These are phyloP conservation scores for Taxidea taxus DNA, from an alignment of 2,113 vertebrate species.

Conservation along the genomic window DNA sequence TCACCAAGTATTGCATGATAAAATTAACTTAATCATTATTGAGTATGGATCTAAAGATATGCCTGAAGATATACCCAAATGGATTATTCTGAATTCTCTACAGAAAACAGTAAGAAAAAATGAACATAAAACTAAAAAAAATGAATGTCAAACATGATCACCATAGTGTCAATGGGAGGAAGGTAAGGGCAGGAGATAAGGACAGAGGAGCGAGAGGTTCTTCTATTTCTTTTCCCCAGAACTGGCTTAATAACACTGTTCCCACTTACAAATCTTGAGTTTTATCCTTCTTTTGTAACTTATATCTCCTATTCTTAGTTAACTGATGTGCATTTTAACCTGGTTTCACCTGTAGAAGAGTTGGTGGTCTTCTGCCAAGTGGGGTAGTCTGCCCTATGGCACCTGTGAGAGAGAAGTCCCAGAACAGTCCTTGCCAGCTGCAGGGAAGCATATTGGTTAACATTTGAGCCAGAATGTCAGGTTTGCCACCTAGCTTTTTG, in stretches of 20 bases:
- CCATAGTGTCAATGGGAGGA: accelerated
- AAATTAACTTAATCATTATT: conserved; percentile 70
- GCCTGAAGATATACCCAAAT: conserved; percentile 44
- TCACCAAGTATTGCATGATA: conserved; percentile 45
- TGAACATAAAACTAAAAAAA: not conserved
- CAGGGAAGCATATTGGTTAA: not conserved
- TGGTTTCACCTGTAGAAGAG: not conserved
- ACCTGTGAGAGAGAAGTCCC: not conserved
- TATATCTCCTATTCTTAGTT: not conserved
- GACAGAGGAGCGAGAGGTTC: not conserved
- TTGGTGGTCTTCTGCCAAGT: not conserved
- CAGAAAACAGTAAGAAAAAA: conserved; percentile 60
- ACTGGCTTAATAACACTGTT: not conserved
- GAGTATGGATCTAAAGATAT: conserved; percentile 60
- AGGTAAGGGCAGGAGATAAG: not conserved
- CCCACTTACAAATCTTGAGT: not conserved
- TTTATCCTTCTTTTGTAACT: not conserved
- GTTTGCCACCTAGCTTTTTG: not conserved
- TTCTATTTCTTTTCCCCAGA: not conserved
- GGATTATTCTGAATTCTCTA: conserved; percentile 64
- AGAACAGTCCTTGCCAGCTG: not conserved
- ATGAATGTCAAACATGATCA: not conserved
- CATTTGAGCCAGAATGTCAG: not conserved
- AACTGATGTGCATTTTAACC: not conserved
- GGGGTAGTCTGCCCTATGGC: no score